Evolutionary conservation across 2,888 invertebrate species (phyloP).

Genomic region (Cyclophora punctaria): DNA sequence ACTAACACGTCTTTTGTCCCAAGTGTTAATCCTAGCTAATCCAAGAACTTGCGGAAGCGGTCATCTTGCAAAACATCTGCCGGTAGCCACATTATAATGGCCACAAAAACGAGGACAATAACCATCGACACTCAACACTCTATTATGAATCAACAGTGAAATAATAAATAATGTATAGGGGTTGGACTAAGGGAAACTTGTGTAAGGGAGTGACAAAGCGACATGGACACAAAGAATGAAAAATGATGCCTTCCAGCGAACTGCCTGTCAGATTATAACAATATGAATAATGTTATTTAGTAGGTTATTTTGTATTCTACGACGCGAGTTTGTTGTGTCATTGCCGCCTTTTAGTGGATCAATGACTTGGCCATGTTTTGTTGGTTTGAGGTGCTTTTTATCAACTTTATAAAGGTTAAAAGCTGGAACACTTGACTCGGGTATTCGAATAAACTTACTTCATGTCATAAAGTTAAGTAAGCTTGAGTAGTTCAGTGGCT

Average conservation of each 20-base stretch:
- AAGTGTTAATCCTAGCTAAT: neutral
- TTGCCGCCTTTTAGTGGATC: neutral
- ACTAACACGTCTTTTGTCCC: too few species aligned
- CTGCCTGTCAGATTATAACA: constrained; percentile 15
- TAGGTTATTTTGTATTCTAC: constrained; percentile 1
- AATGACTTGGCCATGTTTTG: too few species aligned
- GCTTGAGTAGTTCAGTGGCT: too few species aligned
- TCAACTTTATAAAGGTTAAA: too few species aligned
- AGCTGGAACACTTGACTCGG: too few species aligned
- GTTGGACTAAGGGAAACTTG: constrained; percentile 21
- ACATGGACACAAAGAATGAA: constrained; percentile 51
- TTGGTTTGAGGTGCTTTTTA: too few species aligned
- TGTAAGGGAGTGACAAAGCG: constrained; percentile 35
- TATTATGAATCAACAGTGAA: constrained; percentile 19
- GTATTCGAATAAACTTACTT: too few species aligned
- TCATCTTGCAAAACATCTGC: neutral
- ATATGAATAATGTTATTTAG: constrained; percentile 20
- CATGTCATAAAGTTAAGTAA: too few species aligned
- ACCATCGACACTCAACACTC: constrained; percentile 4
- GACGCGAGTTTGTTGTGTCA: constrained; percentile 1
- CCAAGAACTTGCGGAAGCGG: too few species aligned
- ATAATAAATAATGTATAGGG: constrained; percentile 41
- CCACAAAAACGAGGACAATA: constrained; percentile 1
- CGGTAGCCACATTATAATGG: constrained; percentile 6
- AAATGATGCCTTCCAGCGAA: constrained; percentile 34